A percentile compares a stretch with the other conserved stretches of the same genome.
phyloP scores from a whole-genome alignment of 1,140 invertebrate genomes.

The Lucilia sericata region DNA sequence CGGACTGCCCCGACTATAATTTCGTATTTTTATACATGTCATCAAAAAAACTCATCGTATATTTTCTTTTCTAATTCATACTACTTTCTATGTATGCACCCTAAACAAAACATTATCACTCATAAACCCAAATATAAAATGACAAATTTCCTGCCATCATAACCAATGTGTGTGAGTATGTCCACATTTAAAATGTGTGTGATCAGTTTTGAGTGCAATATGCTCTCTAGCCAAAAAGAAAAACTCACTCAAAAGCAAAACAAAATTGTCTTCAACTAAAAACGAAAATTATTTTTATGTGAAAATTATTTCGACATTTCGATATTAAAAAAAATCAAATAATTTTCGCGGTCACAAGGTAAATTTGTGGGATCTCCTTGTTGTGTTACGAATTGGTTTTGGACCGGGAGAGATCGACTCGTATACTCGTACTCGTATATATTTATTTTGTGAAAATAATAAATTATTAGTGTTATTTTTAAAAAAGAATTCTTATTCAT shows the following conservation, averaged over 20 bases:
- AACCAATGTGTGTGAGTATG: background rate
- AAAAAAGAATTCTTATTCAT: constrained; percentile 38
- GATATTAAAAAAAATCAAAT: constrained; percentile 50
- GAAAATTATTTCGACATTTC: constrained; percentile 42
- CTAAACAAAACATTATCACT: constrained; percentile 7
- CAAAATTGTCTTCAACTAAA: background rate
- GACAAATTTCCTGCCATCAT: constrained; percentile 29
- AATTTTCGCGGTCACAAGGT: constrained; percentile 69
- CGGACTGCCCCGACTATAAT: no score
- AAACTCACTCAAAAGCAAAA: constrained; percentile 28
- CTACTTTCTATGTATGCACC: background rate
- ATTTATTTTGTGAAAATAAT: constrained; percentile 46
- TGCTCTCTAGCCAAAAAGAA: constrained; percentile 1
- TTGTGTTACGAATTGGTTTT: constrained; percentile 69
- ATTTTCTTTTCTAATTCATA: background rate
- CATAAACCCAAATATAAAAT: constrained; percentile 42
- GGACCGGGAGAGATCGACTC: constrained; percentile 69
- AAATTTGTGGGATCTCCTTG: constrained; percentile 68
- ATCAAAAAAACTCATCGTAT: no score
- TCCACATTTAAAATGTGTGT: background rate
- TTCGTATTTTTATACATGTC: no score
- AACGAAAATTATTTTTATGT: constrained; percentile 43
- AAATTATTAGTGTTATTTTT: constrained; percentile 39
- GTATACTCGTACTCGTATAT: constrained; percentile 66
- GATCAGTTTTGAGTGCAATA: constrained; percentile 14